Percentiles rank a stretch among this genome's conserved stretches.
These are phyloP conservation scores for Mus caroli DNA, from an alignment of 2,797 vertebrate species.

Conservation along the genomic window DNA sequence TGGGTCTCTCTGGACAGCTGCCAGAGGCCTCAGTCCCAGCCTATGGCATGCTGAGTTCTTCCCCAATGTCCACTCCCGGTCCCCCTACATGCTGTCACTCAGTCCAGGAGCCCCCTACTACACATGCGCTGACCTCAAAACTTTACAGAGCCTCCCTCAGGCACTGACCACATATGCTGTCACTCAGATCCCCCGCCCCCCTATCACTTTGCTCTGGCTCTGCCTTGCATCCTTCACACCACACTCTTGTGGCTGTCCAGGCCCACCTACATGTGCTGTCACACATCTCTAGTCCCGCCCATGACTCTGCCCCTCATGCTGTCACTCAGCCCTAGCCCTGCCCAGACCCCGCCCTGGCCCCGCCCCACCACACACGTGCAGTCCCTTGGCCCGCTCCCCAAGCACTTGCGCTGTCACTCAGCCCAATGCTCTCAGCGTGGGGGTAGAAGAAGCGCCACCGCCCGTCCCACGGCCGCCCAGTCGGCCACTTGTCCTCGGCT, in stretches of 20 bases:
- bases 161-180: not conserved
- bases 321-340: not conserved
- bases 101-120: conserved; percentile 53
- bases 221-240: not conserved
- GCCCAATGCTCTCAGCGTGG: not conserved
- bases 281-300: not conserved
- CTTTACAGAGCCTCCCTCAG: not conserved
- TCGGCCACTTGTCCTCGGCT: not conserved
- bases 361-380: conserved; percentile 88
- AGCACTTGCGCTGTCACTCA: conserved; percentile 82
- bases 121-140: conserved; percentile 87
- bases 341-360: conserved; percentile 70
- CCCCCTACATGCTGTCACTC: not conserved
- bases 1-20: conserved; percentile 27
- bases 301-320: not conserved
- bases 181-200: not conserved
- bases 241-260: not conserved
- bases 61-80: not conserved
- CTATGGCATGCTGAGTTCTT: not conserved
- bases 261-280: not conserved
- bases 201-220: not conserved
- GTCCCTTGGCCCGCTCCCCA: conserved; percentile 83
- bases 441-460: not conserved
- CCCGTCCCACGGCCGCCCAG: not conserved
- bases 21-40: conserved; percentile 63